Base-by-base conservation (phyloP, 2,888 invertebrate genomes). In the Hypomecis punctinalis region DNA sequence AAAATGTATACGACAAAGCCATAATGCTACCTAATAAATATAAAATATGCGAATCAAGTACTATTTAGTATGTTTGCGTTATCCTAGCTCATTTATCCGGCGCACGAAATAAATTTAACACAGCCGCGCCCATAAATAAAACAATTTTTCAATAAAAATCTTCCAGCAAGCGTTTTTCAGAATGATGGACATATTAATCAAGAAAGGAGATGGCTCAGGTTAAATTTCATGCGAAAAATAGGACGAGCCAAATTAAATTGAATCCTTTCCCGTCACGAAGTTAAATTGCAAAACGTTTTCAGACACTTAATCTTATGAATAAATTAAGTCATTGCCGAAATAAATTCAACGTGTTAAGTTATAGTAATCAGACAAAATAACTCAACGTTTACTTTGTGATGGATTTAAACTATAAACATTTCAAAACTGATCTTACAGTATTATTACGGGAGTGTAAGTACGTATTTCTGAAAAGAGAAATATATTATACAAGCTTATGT, bases 121-220 rank as follows among this genome's bases (percentile, higher is more conserved):
- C 10, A 11, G 7, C 35, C 13, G 6, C 10, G 40, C 40, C 23
- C 11, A 51, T 42, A 53, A 53, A 23, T 33, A n/a, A 45, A 48
- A 40, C 40, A 57, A 40, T 51, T 49, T 23, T 35, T 23, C 45
- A 23, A 33, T 8, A 40, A 53, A 40, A 53, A 47, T 39, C 52
- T 46, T n/a, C 13, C 46, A 1, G 8, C 33, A 45, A 46, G 46
- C 39, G 39, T 47, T 60, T 36, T 36, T 10, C 36, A 55, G 40
- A 36, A 52, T 42, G 62, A 63, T 51, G 61, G 55, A 49, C 49
- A 56, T 45, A 51, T 56, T 46, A 62, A 62, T 52, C 11, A 62
- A 37, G 52, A 42, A 40, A n/a, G 37, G 48, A 52, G 45, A 55
- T 6, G 43, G 33, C 43, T 61, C 37, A 23, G 48, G 49, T 55